A percentile compares a stretch with the other conserved stretches of the same genome.
Evolutionary conservation across 2,888 invertebrate genomes (phyloP).

Genomic region (Spodoptera picta): DNA sequence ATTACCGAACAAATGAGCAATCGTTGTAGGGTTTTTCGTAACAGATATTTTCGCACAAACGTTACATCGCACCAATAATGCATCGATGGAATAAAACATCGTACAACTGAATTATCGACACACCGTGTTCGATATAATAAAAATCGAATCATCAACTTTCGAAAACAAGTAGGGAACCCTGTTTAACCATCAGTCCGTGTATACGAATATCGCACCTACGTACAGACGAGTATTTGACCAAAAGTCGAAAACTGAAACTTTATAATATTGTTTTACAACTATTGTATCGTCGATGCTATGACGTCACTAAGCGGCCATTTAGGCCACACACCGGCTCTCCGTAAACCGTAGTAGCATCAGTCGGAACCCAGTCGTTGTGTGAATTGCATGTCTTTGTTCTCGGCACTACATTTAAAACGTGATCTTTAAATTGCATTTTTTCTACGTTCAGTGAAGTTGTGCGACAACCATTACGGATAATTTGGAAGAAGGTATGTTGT

Average conservation of each 20-base stretch:
- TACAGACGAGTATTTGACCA: background rate
- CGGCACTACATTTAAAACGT: constrained; percentile 2
- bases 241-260: no score
- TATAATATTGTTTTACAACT: background rate
- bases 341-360: constrained; percentile 12
- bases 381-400: constrained; percentile 2
- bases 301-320: background rate
- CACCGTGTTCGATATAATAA: background rate
- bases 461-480: constrained; percentile 10
- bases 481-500: background rate
- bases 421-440: background rate
- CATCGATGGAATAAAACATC: background rate
- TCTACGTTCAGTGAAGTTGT: constrained; percentile 10
- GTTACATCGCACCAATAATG: no score
- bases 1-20: no score
- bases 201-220: no score
- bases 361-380: constrained; percentile 17
- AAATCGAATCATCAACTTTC: background rate
- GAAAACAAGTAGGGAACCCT: background rate
- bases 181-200: no score
- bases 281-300: constrained; percentile 2
- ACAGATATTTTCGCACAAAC: no score
- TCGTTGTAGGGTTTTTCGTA: no score
- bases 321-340: constrained; percentile 1
- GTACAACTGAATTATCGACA: background rate